Percentiles rank a stretch among this genome's conserved stretches.
Evolutionary conservation across 2,888 invertebrate genomes (phyloP).

Genomic region (Formica aserva): DNA sequence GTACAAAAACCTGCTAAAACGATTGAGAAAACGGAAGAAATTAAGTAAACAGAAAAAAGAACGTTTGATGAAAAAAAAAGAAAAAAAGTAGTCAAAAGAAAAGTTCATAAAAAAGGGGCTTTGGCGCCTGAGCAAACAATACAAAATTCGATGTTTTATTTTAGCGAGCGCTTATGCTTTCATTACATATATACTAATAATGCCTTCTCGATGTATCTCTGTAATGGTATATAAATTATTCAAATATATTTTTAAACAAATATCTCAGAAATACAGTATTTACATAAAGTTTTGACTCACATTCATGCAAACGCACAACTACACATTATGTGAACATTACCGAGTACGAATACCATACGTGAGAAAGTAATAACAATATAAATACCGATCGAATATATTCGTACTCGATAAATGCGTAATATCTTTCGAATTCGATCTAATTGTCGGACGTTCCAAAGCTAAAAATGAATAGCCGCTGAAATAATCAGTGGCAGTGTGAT

Average conservation of each 20-base stretch:
- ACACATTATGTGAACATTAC: conserved; percentile 58
- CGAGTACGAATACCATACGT: conserved; percentile 55
- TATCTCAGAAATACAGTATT: conserved; percentile 83
- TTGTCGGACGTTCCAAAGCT: conserved; percentile 60
- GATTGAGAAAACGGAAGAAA: conserved; percentile 67
- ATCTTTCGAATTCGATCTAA: conserved; percentile 46
- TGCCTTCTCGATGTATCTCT: conserved; percentile 55
- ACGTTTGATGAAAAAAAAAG: conserved; percentile 46
- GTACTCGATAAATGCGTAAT: conserved; percentile 60
- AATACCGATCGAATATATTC: conserved; percentile 46
- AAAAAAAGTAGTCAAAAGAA: conserved; percentile 47
- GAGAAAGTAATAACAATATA: conserved; percentile 43
- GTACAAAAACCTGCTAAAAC: conserved; percentile 69
- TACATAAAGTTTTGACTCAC: conserved; percentile 82
- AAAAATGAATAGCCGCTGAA: conserved; percentile 58
- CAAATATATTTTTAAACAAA: conserved; percentile 85
- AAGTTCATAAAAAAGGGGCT: conserved; percentile 5
- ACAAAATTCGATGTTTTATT: conserved; percentile 39
- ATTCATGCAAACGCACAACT: conserved; percentile 78
- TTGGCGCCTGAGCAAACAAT: not conserved
- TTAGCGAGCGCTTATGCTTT: conserved; percentile 25
- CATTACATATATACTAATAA: conserved; percentile 50
- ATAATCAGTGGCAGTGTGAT: conserved; percentile 50
- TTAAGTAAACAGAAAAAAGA: conserved; percentile 37
- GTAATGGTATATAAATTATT: conserved; percentile 83